Conservation (phyloP, 2,113 vertebrate genomes). For the Zosterops borbonicus region DNA sequence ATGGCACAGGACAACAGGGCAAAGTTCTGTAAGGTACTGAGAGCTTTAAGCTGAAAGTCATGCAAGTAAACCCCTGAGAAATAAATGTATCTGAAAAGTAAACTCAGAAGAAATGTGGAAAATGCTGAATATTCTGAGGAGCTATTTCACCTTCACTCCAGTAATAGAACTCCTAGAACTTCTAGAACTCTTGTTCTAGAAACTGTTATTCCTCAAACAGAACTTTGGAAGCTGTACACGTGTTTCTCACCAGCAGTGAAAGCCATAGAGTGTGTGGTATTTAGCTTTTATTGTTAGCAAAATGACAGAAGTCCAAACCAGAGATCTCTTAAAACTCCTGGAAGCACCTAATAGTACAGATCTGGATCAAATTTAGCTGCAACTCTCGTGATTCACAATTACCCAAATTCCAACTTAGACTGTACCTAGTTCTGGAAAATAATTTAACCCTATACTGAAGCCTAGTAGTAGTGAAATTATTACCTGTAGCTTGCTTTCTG, state of each 20-base stretch:
- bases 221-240: neutral
- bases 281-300: neutral
- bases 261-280: neutral
- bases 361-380: neutral
- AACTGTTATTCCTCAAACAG: neutral
- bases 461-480: neutral
- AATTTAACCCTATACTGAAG: neutral
- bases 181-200: neutral
- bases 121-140: neutral
- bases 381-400: neutral
- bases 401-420: neutral
- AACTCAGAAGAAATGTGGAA: neutral
- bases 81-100: neutral
- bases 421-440: neutral
- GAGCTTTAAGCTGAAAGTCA: neutral
- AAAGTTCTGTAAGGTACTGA: neutral
- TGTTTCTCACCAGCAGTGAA: neutral
- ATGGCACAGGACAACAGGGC: neutral
- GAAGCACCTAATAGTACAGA: neutral
- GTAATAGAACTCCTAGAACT: neutral
- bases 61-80: neutral
- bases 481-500: neutral
- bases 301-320: neutral
- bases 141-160: neutral
- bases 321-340: neutral